Conservation (phyloP, 2,888 invertebrate genomes). For the Parapristionchus giblindavisi region DNA sequence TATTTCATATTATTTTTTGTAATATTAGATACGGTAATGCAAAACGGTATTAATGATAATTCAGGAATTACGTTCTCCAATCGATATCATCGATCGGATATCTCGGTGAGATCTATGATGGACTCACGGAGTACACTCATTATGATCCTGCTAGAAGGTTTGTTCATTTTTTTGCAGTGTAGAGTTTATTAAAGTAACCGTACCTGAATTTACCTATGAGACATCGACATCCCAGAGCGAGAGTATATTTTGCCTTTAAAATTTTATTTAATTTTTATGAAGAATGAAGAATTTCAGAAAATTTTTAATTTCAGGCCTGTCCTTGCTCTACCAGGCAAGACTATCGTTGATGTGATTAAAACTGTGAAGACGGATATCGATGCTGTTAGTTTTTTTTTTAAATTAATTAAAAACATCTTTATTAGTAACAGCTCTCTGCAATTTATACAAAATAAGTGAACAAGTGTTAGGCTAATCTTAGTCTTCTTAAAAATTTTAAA, state of each 20-base stretch:
- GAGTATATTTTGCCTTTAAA: no score
- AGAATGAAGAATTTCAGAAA: neutral
- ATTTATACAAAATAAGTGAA: no score
- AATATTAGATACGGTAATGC: neutral
- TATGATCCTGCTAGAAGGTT: slow-evolving; percentile 37
- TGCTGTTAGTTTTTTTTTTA: neutral
- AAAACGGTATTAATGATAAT: neutral
- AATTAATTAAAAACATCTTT: no score
- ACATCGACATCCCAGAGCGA: neutral
- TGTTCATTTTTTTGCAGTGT: neutral
- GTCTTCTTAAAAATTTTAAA: no score
- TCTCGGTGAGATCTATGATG: slow-evolving; percentile 30
- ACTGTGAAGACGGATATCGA: slow-evolving; percentile 9
- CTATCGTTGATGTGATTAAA: slow-evolving; percentile 11
- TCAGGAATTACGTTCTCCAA: slow-evolving; percentile 19
- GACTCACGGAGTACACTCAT: slow-evolving; percentile 38
- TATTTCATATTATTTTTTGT: neutral
- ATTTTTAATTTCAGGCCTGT: slow-evolving; percentile 22
- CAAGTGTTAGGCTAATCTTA: no score
- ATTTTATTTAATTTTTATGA: no score
- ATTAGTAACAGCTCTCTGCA: no score
- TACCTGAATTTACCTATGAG: no score
- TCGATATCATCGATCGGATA: slow-evolving; percentile 14
- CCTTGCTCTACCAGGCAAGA: slow-evolving; percentile 29
- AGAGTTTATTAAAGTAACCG: neutral